Evolutionary conservation across 92 coral and sea anemone species (phyloP).

Genomic region (Actinernus sp.): DNA sequence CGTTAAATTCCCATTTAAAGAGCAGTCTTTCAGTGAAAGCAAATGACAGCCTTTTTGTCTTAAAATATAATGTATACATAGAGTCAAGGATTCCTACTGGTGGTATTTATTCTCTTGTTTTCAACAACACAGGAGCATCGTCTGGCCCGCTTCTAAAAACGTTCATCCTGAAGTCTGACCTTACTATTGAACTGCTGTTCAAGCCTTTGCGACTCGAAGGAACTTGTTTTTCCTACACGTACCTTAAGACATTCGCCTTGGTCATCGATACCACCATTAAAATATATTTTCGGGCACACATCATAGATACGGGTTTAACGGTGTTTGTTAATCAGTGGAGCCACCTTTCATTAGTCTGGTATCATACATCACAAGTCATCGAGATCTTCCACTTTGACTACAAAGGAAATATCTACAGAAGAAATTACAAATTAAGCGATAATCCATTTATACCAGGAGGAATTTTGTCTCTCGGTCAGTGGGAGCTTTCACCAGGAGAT

Average conservation of each 20-base stretch:
- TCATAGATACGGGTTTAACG: constrained; percentile 67
- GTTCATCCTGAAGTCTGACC: constrained; percentile 63
- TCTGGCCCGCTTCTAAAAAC: constrained; percentile 68
- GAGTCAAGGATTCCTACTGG: constrained; percentile 73
- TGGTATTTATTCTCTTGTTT: constrained; percentile 84
- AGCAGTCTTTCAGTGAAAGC: constrained; percentile 26
- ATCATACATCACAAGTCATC: constrained; percentile 41
- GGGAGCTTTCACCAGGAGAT: constrained; percentile 93
- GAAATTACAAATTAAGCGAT: constrained; percentile 52
- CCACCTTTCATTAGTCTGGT: constrained; percentile 88
- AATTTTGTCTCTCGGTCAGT: constrained; percentile 88
- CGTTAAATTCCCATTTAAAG: constrained; percentile 39
- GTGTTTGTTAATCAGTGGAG: constrained; percentile 74
- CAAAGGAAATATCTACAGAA: constrained; percentile 63
- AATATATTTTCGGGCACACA: constrained; percentile 45
- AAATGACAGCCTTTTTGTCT: constrained; percentile 61
- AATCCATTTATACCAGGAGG: constrained; percentile 92
- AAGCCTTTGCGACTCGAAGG: constrained; percentile 79
- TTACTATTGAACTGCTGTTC: constrained; percentile 86
- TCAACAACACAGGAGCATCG: constrained; percentile 86
- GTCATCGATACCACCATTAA: constrained; percentile 54
- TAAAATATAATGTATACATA: constrained; percentile 51
- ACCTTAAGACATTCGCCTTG: constrained; percentile 78
- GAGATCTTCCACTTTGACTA: constrained; percentile 78
- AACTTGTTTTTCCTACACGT: constrained; percentile 85